Evolutionary conservation across 2,888 invertebrate species (phyloP).

Genomic region (Fragum fragum): DNA sequence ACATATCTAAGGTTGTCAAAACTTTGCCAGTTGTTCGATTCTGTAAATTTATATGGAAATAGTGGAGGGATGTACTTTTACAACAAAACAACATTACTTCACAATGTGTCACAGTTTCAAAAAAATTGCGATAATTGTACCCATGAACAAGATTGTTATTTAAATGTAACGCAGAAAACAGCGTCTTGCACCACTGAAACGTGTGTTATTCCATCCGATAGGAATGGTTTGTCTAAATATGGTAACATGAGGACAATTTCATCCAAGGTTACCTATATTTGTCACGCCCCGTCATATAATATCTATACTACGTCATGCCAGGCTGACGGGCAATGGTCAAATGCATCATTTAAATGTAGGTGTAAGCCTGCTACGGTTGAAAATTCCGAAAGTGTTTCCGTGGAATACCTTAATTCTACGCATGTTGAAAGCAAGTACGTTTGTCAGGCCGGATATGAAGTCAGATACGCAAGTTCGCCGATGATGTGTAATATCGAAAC

Average conservation of each 20-base stretch:
- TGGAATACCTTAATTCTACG: neutral
- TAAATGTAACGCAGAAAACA: neutral
- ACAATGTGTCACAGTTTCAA: neutral
- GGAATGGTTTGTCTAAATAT: neutral
- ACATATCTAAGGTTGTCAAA: neutral
- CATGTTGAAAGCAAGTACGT: neutral
- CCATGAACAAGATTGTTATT: neutral
- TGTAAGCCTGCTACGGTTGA: neutral
- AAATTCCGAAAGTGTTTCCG: neutral
- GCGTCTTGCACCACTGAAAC: neutral
- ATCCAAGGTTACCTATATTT: neutral
- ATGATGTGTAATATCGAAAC: constrained; percentile 6
- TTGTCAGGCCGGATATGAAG: neutral
- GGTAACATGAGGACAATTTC: neutral
- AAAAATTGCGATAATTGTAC: neutral
- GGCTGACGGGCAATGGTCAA: neutral
- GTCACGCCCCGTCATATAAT: neutral
- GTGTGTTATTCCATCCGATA: neutral
- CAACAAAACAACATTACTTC: neutral
- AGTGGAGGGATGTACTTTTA: neutral
- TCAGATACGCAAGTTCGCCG: neutral
- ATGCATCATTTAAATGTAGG: neutral
- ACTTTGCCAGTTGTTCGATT: neutral
- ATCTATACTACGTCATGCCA: neutral
- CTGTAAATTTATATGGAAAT: no score